A percentile compares a stretch with the other conserved stretches of the same genome.
Conservation (phyloP, 2,797 vertebrate species). For the Moxostoma hubbsi region DNA sequence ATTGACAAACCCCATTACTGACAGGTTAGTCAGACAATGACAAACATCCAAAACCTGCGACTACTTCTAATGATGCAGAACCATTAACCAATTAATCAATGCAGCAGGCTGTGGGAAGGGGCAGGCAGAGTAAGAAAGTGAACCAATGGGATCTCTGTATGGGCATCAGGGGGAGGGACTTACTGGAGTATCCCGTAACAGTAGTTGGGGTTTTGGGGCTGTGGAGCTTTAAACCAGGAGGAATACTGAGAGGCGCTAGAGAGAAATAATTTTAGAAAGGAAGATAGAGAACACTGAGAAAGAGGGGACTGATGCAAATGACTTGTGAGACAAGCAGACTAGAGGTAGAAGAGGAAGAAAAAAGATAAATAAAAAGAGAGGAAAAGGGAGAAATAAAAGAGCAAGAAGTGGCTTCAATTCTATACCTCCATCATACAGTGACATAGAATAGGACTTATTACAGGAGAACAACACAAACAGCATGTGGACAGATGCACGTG, state of each 20-base stretch:
- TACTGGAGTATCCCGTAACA: slow-evolving; percentile 98
- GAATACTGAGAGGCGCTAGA: slow-evolving; percentile 92
- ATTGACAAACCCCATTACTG: slow-evolving; percentile 54
- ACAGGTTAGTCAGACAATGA: slow-evolving; percentile 71
- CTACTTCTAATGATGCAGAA: slow-evolving; percentile 86
- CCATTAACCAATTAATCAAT: slow-evolving; percentile 87
- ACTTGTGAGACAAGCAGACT: too few relatives aligned
- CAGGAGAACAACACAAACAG: too few relatives aligned
- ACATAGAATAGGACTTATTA: background rate
- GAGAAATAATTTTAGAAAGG: slow-evolving; percentile 64
- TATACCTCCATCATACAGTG: background rate
- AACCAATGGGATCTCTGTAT: slow-evolving; percentile 66
- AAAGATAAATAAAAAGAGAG: slow-evolving; percentile 4
- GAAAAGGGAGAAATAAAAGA: slow-evolving; percentile 19
- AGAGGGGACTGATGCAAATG: background rate
- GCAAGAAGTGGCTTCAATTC: background rate
- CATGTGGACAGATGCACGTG: too few relatives aligned
- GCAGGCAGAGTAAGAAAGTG: slow-evolving; percentile 60
- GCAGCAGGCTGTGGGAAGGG: slow-evolving; percentile 73
- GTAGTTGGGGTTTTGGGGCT: slow-evolving; percentile 98
- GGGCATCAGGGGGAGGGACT: slow-evolving; percentile 74
- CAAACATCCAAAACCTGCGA: slow-evolving; percentile 84
- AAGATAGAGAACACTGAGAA: slow-evolving; percentile 16
- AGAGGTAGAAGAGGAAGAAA: background rate
- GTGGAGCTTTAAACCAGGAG: slow-evolving; percentile 98